These are phyloP conservation scores for Phoeniculus purpureus DNA, from an alignment of 2,797 vertebrate species.

Conservation along the genomic window DNA sequence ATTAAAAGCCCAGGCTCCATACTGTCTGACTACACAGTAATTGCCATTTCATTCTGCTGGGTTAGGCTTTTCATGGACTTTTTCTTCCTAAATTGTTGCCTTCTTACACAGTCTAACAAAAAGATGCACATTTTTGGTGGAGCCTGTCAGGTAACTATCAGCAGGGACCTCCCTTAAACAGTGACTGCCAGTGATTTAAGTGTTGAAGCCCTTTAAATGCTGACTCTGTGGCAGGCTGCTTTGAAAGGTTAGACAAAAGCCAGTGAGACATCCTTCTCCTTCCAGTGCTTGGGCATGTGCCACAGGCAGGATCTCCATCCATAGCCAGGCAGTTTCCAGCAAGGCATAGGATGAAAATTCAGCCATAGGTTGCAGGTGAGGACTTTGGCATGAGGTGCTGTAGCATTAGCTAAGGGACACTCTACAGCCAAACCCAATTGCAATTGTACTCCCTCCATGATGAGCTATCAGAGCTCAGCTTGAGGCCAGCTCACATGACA, in stretches of 20 bases:
- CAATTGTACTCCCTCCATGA: neutral
- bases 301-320: neutral
- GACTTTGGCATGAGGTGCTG: neutral
- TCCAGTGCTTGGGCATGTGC: neutral
- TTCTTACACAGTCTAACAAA: neutral
- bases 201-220: neutral
- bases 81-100: conserved; percentile 11
- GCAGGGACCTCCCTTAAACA: neutral
- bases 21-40: conserved; percentile 53
- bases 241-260: neutral
- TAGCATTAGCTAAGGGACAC: neutral
- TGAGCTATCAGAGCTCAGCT: neutral
- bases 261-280: neutral
- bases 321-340: neutral
- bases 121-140: neutral
- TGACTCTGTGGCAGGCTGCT: neutral
- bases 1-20: conserved; percentile 56
- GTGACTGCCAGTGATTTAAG: neutral
- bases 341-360: neutral
- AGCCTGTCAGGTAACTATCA: neutral
- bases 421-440: neutral
- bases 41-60: conserved; percentile 11
- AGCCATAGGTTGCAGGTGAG: neutral
- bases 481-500: neutral
- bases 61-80: neutral